These are phyloP conservation scores for roundworm (Caenorhabditis elegans) DNA, from an alignment of 1,140 invertebrate genomes.

Conservation along the genomic window WBcel235 BX284606.5:8283501-8284000, in stretches of 20 bases:
- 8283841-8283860: constrained; percentile 81
- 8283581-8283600: no score
- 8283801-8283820: constrained; percentile 79
- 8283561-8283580: no score
- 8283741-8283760: no score
- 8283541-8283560: constrained; percentile 21
- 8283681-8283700: no score
- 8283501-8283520: constrained; percentile 81
- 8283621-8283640: no score
- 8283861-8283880: constrained; percentile 85
- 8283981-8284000: constrained; percentile 74
- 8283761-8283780: no score
- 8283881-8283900: constrained; percentile 78
- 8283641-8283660: no score
- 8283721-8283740: no score
- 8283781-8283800: background rate
- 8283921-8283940: constrained; percentile 88
- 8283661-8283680: no score
- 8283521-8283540: constrained; percentile 70
- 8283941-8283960: constrained; percentile 90
- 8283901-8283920: constrained; percentile 82
- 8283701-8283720: no score
- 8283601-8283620: no score
- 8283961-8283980: constrained; percentile 75
- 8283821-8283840: constrained; percentile 81